Evolutionary conservation across 2,113 vertebrate species (phyloP).

Genomic region (Pollachius pollachius): DNA sequence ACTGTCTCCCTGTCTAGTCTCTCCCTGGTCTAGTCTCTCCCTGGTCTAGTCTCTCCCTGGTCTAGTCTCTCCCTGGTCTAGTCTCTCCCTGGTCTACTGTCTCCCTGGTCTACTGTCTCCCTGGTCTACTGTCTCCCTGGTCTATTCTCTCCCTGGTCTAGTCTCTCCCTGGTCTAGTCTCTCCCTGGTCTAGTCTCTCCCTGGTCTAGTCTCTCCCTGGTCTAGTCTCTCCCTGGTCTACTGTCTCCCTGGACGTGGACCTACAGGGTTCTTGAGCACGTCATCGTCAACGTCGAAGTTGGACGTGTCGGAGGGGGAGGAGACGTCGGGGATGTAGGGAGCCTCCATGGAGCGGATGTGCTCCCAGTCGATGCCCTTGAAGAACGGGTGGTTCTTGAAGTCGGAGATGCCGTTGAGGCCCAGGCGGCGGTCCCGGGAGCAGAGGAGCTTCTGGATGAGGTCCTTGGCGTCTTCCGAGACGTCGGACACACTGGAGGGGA

Average conservation of each 20-base stretch:
- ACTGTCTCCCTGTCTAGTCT: too few relatives aligned
- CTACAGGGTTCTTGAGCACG: constrained; percentile 88
- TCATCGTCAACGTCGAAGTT: constrained; percentile 98
- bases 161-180: too few relatives aligned
- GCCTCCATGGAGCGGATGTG: constrained; percentile 88
- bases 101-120: too few relatives aligned
- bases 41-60: background rate
- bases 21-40: too few relatives aligned
- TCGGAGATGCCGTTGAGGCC: constrained; percentile 91
- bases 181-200: too few relatives aligned
- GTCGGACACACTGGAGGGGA: constrained; percentile 87
- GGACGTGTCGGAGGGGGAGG: constrained; percentile 96
- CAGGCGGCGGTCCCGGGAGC: constrained; percentile 85
- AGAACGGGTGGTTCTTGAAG: constrained; percentile 90
- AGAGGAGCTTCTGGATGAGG: constrained; percentile 93
- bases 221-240: background rate
- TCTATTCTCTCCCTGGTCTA: too few relatives aligned
- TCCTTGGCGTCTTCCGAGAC: constrained; percentile 95
- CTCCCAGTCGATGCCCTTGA: constrained; percentile 91
- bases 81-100: too few relatives aligned
- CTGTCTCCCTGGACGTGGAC: constrained; percentile 34
- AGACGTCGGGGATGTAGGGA: constrained; percentile 96
- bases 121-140: background rate
- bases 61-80: background rate
- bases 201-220: too few relatives aligned